Base-by-base conservation (phyloP, 2,797 vertebrate species). In the Arnoldichthys spilopterus region DNA sequence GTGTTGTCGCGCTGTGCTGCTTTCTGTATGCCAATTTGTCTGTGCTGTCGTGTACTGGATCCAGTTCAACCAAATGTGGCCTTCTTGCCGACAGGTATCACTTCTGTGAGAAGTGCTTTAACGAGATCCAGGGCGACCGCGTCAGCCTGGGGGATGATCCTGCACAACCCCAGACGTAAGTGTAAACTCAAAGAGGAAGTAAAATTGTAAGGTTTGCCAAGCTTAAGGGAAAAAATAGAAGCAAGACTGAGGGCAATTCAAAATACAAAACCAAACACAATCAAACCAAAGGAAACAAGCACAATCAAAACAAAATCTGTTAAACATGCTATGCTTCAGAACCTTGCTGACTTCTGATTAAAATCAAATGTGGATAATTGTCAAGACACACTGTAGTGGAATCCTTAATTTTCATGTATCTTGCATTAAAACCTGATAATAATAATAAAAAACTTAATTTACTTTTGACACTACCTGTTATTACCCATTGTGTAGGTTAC, bases 101-200 rank as follows among this genome's bases (percentile, higher is more conserved):
- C 93, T 99, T 99, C 94, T 99, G 98, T 93, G 98, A 99, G 92
- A 99, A 98, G 94, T 99, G 97, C 94, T 99, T 98, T 93, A 98
- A 97, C 91, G 97, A 98, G 94, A 98, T 98, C 93, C 97, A 98
- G 91, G 97, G 97, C 83, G 96, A 98, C 88, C 98, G 95, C 87
- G 96, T 99, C 89, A 98, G 96, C 68, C 93, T 99, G 89, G 98
- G 97, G 89, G 98, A 99, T 58, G 97, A 99, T 90, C 97, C 98
- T 82, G 95, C 96, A 85, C 97, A 98, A 88, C 96, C 97, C 51
- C 97, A 98, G 90, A 98, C 97, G 97, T 99, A 94, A 96, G 97
- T 96, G 26, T 0, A 79, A 61, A 26, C 61, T 77, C 28, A 0
- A 5, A 20, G 28, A 62, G 61, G 15, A 34, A 16, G 7, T 18